A percentile compares a stretch with the other conserved stretches of the same genome.
These are phyloP conservation scores for Chionoecetes opilio DNA, from an alignment of 1,140 invertebrate species.

Conservation along the genomic window DNA sequence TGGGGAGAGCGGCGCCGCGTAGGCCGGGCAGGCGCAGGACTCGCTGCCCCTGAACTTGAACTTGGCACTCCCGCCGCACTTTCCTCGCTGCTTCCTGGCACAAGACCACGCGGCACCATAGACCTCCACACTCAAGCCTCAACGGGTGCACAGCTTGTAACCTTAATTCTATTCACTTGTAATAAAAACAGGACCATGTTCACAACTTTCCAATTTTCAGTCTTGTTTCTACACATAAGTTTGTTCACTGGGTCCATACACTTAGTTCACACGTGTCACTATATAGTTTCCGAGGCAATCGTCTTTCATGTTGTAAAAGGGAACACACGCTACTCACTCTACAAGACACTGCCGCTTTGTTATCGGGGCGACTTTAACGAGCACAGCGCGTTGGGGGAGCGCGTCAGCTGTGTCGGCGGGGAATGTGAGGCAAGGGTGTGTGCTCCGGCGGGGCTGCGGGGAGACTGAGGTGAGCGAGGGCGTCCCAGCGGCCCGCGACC, in stretches of 20 bases:
- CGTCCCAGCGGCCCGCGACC: neutral
- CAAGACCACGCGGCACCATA: neutral
- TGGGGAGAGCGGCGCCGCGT: neutral
- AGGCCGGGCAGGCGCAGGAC: neutral
- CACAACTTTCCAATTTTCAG: neutral
- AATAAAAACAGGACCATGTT: neutral
- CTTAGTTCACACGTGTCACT: neutral
- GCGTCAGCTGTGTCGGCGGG: neutral
- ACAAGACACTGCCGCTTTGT: constrained; percentile 5
- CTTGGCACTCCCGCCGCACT: neutral
- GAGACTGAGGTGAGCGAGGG: constrained; percentile 6
- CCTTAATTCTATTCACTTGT: neutral
- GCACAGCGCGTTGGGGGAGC: neutral
- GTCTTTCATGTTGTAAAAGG: neutral
- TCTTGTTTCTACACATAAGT: neutral
- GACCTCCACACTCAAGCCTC: neutral
- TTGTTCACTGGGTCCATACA: neutral
- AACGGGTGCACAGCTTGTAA: neutral
- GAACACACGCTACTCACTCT: neutral
- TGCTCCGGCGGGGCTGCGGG: neutral
- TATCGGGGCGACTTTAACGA: neutral
- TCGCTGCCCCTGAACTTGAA: neutral
- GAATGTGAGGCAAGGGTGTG: neutral
- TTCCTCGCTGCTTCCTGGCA: neutral
- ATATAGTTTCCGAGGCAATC: neutral